Evolutionary conservation across 1,140 invertebrate species (phyloP).

Genomic region (Batillaria attramentaria): DNA sequence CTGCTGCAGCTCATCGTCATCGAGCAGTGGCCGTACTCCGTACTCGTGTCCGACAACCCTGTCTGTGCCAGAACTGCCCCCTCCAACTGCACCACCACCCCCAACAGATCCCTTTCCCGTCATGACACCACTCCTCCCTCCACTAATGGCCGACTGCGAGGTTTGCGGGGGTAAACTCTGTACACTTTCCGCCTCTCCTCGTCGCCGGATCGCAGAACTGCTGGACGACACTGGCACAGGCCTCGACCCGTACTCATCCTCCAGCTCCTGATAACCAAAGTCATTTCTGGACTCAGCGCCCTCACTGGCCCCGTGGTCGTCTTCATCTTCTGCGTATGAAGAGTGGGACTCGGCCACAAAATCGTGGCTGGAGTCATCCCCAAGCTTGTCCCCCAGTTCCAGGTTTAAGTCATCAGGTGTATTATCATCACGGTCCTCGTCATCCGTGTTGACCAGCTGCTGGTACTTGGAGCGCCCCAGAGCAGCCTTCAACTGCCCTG

Average conservation of each 20-base stretch:
- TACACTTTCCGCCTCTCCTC: conserved; percentile 8
- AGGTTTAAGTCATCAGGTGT: conserved; percentile 15
- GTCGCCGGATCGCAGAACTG: neutral
- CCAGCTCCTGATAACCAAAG: conserved; percentile 67
- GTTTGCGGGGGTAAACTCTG: neutral
- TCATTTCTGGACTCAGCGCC: conserved; percentile 47
- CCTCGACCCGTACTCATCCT: conserved; percentile 69
- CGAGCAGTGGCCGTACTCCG: conserved; percentile 82
- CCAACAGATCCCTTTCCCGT: neutral
- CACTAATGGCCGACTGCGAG: neutral
- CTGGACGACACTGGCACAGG: conserved; percentile 49
- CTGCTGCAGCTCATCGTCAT: conserved; percentile 85
- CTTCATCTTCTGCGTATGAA: conserved; percentile 63
- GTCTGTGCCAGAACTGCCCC: conserved; percentile 52
- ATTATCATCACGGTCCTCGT: conserved; percentile 45
- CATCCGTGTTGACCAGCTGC: conserved; percentile 63
- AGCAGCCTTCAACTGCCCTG: conserved; percentile 55
- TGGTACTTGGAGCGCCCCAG: conserved; percentile 60
- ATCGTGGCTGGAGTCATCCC: conserved; percentile 19
- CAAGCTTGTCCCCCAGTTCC: conserved; percentile 15
- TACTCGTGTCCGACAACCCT: conserved; percentile 83
- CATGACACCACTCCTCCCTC: neutral
- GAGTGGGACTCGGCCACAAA: conserved; percentile 57
- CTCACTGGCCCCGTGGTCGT: conserved; percentile 42
- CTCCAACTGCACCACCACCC: neutral